phyloP scores from a whole-genome alignment of 2,888 invertebrate genomes.

The Epsilonema sp. region DNA sequence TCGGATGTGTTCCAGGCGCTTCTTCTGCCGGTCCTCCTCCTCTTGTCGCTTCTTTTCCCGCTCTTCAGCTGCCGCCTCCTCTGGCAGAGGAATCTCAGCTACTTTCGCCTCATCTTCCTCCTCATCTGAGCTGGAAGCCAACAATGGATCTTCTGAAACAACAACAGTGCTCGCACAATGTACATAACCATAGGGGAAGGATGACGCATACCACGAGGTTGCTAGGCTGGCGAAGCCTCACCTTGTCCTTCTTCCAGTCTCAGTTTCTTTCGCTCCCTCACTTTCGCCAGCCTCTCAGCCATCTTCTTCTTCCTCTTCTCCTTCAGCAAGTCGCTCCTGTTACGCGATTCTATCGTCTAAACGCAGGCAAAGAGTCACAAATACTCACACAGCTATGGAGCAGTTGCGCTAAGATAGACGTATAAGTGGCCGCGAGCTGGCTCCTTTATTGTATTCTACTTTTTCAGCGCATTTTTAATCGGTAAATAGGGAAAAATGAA shows the following conservation, averaged over 20 bases:
- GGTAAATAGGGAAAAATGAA: background rate
- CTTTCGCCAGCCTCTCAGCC: conserved; percentile 33
- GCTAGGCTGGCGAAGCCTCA: too few species aligned
- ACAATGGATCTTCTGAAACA: background rate
- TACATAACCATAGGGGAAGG: background rate
- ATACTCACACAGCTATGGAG: too few species aligned
- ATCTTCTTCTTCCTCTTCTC: conserved; percentile 30
- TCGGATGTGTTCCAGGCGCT: conserved; percentile 37
- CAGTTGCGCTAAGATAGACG: too few species aligned
- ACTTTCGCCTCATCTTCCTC: background rate
- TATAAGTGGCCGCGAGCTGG: too few species aligned
- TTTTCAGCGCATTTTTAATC: too few species aligned
- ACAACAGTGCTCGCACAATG: background rate
- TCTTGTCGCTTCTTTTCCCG: background rate
- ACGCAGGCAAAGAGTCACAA: background rate
- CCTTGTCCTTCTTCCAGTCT: background rate
- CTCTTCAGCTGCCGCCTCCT: background rate
- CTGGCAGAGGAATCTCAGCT: background rate
- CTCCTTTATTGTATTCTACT: too few species aligned
- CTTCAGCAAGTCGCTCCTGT: conserved; percentile 25
- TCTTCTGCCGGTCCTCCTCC: conserved; percentile 2
- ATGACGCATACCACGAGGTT: too few species aligned
- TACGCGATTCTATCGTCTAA: conserved; percentile 26
- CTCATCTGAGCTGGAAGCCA: background rate
- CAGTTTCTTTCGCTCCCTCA: conserved; percentile 26